Evolutionary conservation across 2,797 vertebrate species (phyloP), one percentile per base, ranked within the genome.

Genomic region (Sebastes goodei): DNA sequence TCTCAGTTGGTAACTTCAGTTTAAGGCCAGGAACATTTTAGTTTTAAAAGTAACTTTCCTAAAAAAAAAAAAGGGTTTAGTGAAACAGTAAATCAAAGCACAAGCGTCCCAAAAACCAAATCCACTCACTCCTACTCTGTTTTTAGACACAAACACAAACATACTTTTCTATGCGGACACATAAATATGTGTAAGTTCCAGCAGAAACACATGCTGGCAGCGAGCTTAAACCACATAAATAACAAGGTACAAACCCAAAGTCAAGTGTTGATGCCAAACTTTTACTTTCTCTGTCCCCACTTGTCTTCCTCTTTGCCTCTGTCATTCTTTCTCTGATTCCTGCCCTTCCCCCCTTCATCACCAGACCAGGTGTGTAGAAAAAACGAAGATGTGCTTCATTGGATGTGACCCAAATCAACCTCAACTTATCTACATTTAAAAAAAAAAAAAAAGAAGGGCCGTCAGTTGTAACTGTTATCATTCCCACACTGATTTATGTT

Each of bases 241-340:
- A 78, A 72, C 69, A 74, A 80, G 67, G 79, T 78, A 79, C 38
- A 65, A 83, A 86, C 21, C 71, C 55, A 53, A 70, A 80, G 69
- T 53, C 20, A 49, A 78, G 57, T 25, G 25, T 46, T 10, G 42
- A 81, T 75, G 72, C 76, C 82, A 88, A 86, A 76, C 62, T 59
- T 88, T 83, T 62, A 81, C 76, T 86, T 84, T 86, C 76, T 88
- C 69, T 81, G 76, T 76, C 73, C 70, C 49, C 64, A 32, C 82
- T 78, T 71, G 63, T 81, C 77, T 73, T 78, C 32, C 38, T 82
- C 38, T 74, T 74, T 64, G 6, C 53, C 42, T 78, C 66, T 56
- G 10, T 78, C 70, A 53, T 56, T 52, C 74, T 53, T 56, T 38
- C 64, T 71, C 15, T 4, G 0, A 53, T 21, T 66, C 63, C 30